phyloP scores from a whole-genome alignment of 2,113 vertebrate species.

The human region DNA sequence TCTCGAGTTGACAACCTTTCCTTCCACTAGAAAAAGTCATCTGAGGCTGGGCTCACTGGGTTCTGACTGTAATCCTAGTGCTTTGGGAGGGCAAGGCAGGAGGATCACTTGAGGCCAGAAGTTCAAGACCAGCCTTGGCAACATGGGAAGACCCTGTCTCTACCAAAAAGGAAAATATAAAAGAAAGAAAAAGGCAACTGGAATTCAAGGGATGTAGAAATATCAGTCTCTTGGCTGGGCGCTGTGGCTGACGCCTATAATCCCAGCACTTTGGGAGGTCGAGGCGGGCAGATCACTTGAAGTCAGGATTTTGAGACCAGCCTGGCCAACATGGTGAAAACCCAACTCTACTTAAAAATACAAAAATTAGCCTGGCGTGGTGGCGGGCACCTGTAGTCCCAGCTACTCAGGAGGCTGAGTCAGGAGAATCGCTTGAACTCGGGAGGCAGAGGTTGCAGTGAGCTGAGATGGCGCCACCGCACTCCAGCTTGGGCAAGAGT shows the following conservation, averaged over 20 bases:
- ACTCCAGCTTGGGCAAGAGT: too few species aligned
- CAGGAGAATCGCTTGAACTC: not conserved
- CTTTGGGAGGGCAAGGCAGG: not conserved
- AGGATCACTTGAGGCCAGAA: not conserved
- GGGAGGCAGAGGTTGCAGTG: too few species aligned
- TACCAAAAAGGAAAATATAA: not conserved
- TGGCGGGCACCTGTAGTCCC: not conserved
- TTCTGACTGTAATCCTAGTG: not conserved
- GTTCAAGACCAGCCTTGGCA: not conserved
- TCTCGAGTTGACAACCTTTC: not conserved
- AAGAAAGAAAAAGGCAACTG: not conserved
- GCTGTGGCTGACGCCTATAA: not conserved
- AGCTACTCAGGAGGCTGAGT: not conserved
- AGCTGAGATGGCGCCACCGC: too few species aligned
- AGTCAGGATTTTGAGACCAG: not conserved
- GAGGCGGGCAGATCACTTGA: not conserved
- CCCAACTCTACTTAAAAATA: not conserved
- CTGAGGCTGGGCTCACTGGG: not conserved
- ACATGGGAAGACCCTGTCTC: not conserved
- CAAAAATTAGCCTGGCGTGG: not conserved
- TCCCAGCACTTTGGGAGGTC: not conserved
- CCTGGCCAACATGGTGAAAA: not conserved
- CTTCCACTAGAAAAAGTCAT: not conserved
- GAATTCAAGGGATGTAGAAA: not conserved
- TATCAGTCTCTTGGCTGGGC: not conserved